phyloP scores from a whole-genome alignment of 2,888 invertebrate genomes.

The Meliscaeva auricollis region DNA sequence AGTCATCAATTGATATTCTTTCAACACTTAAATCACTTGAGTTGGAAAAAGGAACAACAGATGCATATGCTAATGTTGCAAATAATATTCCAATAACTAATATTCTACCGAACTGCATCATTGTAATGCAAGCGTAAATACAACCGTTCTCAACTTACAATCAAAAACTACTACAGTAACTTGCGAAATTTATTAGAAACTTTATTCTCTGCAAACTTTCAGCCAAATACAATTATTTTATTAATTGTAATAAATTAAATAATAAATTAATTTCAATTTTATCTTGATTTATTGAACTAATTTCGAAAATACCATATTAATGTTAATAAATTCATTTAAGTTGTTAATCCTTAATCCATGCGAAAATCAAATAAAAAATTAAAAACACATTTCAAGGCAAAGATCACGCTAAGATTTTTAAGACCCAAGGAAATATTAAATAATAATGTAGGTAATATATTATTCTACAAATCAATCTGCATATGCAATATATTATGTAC shows the following conservation, averaged over 20 bases:
- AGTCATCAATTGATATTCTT: slow-evolving; percentile 28
- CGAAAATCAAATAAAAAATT: too few species aligned
- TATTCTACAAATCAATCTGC: too few species aligned
- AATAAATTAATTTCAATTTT: not conserved
- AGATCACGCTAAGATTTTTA: too few species aligned
- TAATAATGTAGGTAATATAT: too few species aligned
- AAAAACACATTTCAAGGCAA: too few species aligned
- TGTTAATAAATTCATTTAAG: too few species aligned
- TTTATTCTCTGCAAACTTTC: not conserved
- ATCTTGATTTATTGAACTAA: slow-evolving; percentile 10
- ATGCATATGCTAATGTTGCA: not conserved
- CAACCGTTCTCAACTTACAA: not conserved
- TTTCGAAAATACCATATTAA: not conserved
- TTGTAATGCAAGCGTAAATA: not conserved
- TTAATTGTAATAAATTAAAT: not conserved
- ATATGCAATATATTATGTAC: too few species aligned
- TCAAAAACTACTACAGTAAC: not conserved
- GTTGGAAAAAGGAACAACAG: not conserved
- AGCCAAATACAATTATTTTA: not conserved
- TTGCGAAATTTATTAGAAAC: not conserved
- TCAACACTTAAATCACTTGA: not conserved
- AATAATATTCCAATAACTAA: not conserved
- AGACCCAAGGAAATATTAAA: too few species aligned
- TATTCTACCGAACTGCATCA: not conserved
- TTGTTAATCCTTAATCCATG: too few species aligned